Conservation (phyloP, 2,113 vertebrate genomes). For the Eretmochelys imbricata region DNA sequence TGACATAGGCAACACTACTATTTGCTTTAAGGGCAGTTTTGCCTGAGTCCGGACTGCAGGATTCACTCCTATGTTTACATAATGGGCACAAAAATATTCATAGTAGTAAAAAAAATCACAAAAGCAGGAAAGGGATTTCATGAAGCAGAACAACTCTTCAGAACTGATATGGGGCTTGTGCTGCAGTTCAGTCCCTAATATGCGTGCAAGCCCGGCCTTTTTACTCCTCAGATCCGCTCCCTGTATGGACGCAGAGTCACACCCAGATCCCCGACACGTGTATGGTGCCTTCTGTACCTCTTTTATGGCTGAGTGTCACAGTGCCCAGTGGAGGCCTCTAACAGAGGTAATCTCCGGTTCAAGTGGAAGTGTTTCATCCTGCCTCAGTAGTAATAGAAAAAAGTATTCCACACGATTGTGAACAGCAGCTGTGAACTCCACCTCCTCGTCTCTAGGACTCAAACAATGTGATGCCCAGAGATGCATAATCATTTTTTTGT, state of each 20-base stretch:
- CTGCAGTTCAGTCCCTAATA: not conserved
- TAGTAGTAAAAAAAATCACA: slow-evolving; percentile 18
- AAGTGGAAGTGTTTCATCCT: slow-evolving; percentile 56
- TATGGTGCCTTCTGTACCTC: slow-evolving; percentile 16
- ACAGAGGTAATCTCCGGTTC: slow-evolving; percentile 65
- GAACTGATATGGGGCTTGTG: not conserved
- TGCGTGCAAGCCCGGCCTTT: slow-evolving; percentile 47
- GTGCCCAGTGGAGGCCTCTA: slow-evolving; percentile 51
- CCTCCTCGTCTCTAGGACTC: not conserved
- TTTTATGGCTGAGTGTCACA: slow-evolving; percentile 35
- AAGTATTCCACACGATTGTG: slow-evolving; percentile 5
- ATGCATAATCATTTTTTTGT: not conserved
- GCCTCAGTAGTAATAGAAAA: slow-evolving; percentile 41
- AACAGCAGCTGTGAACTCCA: not conserved
- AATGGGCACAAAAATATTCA: not conserved
- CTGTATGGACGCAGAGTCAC: too few relatives aligned
- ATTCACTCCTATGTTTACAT: not conserved
- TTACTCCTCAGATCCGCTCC: slow-evolving; percentile 3
- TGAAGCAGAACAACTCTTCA: slow-evolving; percentile 57
- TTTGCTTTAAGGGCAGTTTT: not conserved
- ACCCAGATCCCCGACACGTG: not conserved
- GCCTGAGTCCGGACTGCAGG: not conserved
- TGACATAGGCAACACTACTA: not conserved
- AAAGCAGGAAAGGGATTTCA: slow-evolving; percentile 36
- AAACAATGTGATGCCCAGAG: not conserved